phyloP scores from a whole-genome alignment of 2,113 vertebrate species.

The pig (Sus scrofa) region T2T-Sscrofa CM000824.6:67010501-67011000 shows the following conservation, averaged over 20 bases:
- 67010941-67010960: not conserved
- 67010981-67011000: not conserved
- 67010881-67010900: not conserved
- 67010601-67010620: not conserved
- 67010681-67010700: not conserved
- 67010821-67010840: not conserved
- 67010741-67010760: not conserved
- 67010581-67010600: conserved; percentile 14
- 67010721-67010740: not conserved
- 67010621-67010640: not conserved
- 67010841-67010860: no score
- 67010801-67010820: not conserved
- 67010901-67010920: not conserved
- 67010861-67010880: conserved; percentile 7
- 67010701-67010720: not conserved
- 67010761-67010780: not conserved
- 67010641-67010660: not conserved
- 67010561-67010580: not conserved
- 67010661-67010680: not conserved
- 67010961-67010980: conserved; percentile 26
- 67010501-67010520: conserved; percentile 25
- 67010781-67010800: not conserved
- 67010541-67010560: not conserved
- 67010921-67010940: not conserved
- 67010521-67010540: not conserved